Conservation (phyloP, 2,888 invertebrate species). For the Apantesis nais region DNA sequence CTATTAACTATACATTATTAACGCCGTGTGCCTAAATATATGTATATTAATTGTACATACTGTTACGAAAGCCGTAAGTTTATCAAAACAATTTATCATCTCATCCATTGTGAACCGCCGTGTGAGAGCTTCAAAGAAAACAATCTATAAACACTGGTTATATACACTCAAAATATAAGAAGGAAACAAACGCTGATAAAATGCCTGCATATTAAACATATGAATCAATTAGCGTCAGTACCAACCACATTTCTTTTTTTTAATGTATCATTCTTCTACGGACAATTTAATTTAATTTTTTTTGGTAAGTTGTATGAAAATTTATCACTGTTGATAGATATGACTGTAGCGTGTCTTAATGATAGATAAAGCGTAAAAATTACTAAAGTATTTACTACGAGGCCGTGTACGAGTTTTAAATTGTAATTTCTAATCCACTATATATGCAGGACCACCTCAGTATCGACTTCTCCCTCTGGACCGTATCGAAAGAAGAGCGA, state of each 20-base stretch:
- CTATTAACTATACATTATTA: slow-evolving; percentile 21
- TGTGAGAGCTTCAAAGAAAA: slow-evolving; percentile 59
- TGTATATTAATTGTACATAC: no score
- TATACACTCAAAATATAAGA: slow-evolving; percentile 28
- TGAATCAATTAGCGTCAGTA: slow-evolving; percentile 61
- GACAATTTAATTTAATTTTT: slow-evolving; percentile 44
- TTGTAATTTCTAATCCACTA: no score
- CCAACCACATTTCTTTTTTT: slow-evolving; percentile 52
- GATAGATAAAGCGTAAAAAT: not conserved
- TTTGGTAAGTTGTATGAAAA: slow-evolving; percentile 40
- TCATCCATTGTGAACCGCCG: slow-evolving; percentile 55
- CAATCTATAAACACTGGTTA: slow-evolving; percentile 47
- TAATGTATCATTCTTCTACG: slow-evolving; percentile 49
- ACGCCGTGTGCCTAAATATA: slow-evolving; percentile 17
- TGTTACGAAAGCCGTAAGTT: slow-evolving; percentile 46
- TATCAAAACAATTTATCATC: slow-evolving; percentile 68
- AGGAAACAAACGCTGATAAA: slow-evolving; percentile 43
- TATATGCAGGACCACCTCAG: no score
- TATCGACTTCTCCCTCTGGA: no score
- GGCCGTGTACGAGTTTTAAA: not conserved
- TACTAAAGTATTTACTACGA: not conserved
- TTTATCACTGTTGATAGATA: slow-evolving; percentile 3
- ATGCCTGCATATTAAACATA: slow-evolving; percentile 57
- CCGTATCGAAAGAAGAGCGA: no score
- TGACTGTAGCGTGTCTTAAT: slow-evolving; percentile 8